Evolutionary conservation across 2,113 vertebrate genomes (phyloP).

Genomic region (Syngnathus scovelli): DNA sequence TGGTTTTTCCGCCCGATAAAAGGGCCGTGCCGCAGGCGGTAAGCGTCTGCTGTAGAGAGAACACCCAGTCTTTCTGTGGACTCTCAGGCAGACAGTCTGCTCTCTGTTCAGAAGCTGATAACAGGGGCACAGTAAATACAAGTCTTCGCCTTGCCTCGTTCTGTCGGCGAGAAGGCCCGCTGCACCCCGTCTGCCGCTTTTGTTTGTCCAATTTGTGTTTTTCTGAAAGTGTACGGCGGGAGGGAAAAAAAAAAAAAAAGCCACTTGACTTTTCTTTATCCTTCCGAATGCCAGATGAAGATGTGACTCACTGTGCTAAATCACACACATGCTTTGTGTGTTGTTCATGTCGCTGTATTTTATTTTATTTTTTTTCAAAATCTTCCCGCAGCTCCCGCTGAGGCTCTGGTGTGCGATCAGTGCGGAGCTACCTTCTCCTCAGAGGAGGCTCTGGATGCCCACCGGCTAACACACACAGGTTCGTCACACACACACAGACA

Average conservation of each 20-base stretch:
- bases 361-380: conserved; percentile 10
- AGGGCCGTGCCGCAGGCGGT: conserved; percentile 66
- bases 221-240: conserved; percentile 54
- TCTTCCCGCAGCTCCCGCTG: conserved; percentile 81
- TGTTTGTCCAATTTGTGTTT: conserved; percentile 79
- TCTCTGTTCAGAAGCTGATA: conserved; percentile 88
- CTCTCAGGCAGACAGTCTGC: conserved; percentile 85
- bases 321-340: conserved; percentile 18
- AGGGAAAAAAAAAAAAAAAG: conserved; percentile 19
- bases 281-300: conserved; percentile 17
- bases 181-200: conserved; percentile 80
- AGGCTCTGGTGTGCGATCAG: conserved; percentile 93
- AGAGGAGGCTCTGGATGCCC: conserved; percentile 89
- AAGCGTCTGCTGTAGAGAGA: conserved; percentile 80
- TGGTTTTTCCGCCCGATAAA: conserved; percentile 27
- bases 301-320: conserved; percentile 27
- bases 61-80: conserved; percentile 88
- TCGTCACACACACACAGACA: conserved; percentile 21
- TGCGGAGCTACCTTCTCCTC: conserved; percentile 93
- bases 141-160: conserved; percentile 79
- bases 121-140: conserved; percentile 93
- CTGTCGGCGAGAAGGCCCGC: conserved; percentile 58
- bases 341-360: conserved; percentile 29
- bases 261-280: not conserved
- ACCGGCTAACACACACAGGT: conserved; percentile 94